These are phyloP conservation scores for Proteles cristata DNA, from an alignment of 2,113 vertebrate genomes.

Conservation along the genomic window DNA sequence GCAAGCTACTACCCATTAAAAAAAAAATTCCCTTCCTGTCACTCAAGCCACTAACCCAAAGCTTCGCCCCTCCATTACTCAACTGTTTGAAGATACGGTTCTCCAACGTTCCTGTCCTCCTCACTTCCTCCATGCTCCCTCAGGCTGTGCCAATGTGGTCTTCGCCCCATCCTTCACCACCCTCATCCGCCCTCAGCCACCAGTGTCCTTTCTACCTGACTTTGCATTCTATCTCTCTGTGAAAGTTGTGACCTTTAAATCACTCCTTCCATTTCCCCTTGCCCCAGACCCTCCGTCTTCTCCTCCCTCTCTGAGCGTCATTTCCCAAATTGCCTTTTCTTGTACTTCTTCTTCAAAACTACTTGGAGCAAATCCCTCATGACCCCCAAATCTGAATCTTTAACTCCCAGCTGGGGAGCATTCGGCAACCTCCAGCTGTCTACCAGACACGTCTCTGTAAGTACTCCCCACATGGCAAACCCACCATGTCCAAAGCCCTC, in stretches of 20 bases:
- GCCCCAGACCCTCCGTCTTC: fast-evolving
- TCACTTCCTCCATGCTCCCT: not conserved
- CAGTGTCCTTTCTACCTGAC: not conserved
- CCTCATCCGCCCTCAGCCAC: fast-evolving
- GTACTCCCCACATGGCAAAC: too few species aligned
- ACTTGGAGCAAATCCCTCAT: not conserved
- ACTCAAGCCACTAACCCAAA: not conserved
- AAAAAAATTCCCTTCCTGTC: not conserved
- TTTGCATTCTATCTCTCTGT: not conserved
- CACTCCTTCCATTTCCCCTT: not conserved
- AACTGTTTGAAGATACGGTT: not conserved
- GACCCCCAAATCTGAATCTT: not conserved
- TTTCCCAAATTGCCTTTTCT: not conserved
- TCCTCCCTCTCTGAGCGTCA: not conserved
- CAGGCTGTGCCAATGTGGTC: not conserved
- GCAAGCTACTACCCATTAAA: not conserved
- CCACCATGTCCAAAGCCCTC: too few species aligned
- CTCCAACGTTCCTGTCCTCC: too few species aligned
- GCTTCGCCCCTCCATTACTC: not conserved
- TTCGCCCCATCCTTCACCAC: not conserved
- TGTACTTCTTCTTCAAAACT: not conserved
- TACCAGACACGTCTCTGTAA: not conserved
- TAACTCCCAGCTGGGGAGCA: not conserved
- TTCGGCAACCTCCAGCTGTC: not conserved
- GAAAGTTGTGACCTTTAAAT: not conserved